Conservation (phyloP, 2,888 invertebrate genomes). For the Volucella bombylans region DNA sequence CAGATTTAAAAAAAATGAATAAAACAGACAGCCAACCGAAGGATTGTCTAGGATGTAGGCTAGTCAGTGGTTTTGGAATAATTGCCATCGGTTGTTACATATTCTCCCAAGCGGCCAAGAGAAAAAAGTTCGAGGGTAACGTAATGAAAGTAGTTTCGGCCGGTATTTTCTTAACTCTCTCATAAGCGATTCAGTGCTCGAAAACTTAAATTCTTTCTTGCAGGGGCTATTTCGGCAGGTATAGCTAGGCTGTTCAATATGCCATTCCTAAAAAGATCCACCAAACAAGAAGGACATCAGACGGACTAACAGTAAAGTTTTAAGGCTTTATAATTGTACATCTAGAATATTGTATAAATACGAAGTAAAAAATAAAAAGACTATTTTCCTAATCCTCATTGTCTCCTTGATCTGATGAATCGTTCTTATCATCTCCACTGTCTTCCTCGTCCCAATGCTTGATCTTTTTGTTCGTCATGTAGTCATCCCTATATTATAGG, state of each 20-base stretch:
- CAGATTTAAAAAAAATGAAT: conserved; percentile 24
- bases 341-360: not conserved
- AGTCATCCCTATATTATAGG: conserved; percentile 87
- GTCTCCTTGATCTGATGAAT: conserved; percentile 47
- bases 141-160: conserved; percentile 54
- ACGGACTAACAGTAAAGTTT: not conserved
- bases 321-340: conserved; percentile 25
- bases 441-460: conserved; percentile 95
- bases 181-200: not conserved
- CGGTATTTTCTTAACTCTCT: conserved; percentile 26
- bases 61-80: conserved; percentile 60
- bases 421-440: conserved; percentile 73
- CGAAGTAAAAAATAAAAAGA: not conserved
- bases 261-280: conserved; percentile 22
- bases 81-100: conserved; percentile 60
- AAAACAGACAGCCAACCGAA: conserved; percentile 23
- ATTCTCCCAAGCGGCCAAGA: conserved; percentile 53
- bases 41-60: conserved; percentile 60
- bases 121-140: conserved; percentile 51
- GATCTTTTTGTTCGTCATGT: conserved; percentile 93
- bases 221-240: conserved; percentile 55
- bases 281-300: not conserved
- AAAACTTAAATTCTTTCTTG: not conserved
- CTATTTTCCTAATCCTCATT: conserved; percentile 57
- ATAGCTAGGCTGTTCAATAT: conserved; percentile 54